phyloP scores from a whole-genome alignment of 2,888 invertebrate genomes.

The Adineta ricciae region DNA sequence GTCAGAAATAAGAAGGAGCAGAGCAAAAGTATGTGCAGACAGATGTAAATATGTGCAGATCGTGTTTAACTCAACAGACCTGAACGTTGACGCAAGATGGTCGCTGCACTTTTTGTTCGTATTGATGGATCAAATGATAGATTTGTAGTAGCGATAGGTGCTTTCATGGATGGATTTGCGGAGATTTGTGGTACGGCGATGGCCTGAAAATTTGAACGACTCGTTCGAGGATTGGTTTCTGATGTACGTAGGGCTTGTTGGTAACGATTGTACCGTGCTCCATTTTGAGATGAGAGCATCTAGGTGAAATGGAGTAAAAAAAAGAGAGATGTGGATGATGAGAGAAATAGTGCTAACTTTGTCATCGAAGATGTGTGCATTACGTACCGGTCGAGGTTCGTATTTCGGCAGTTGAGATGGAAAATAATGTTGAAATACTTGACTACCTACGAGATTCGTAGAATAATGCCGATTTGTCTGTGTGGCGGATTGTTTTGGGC shows the following conservation, averaged over 20 bases:
- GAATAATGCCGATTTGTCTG: background rate
- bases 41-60: background rate
- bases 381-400: background rate
- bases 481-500: background rate
- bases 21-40: background rate
- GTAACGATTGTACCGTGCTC: background rate
- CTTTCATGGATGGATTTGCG: background rate
- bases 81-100: background rate
- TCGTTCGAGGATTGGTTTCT: background rate
- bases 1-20: background rate
- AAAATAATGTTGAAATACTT: slow-evolving; percentile 3
- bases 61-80: background rate
- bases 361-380: background rate
- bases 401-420: background rate
- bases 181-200: background rate
- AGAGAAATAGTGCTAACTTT: background rate
- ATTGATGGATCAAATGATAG: background rate
- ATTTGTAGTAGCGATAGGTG: background rate
- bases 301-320: background rate
- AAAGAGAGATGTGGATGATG: background rate
- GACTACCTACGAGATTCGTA: background rate
- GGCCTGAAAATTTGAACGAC: background rate
- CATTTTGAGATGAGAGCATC: background rate
- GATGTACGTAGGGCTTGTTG: background rate
- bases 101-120: background rate